phyloP scores from a whole-genome alignment of 2,797 vertebrate genomes.

The Erithacus rubecula region DNA sequence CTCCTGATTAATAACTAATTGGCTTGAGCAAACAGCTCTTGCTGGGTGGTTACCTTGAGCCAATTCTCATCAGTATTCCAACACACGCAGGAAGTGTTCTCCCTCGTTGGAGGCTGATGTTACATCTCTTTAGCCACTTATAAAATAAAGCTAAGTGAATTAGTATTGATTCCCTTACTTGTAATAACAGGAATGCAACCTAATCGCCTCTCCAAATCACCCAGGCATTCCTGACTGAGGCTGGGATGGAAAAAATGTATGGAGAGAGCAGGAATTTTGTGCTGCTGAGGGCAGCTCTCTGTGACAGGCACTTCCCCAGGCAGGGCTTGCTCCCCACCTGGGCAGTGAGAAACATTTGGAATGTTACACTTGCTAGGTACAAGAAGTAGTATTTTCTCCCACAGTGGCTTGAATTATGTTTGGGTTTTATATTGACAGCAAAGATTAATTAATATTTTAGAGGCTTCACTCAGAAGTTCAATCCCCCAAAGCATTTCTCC shows the following conservation, averaged over 20 bases:
- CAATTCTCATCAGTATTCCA: neutral
- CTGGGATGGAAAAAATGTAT: neutral
- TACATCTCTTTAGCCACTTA: slow-evolving; percentile 20
- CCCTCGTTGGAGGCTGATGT: neutral
- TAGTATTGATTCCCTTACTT: slow-evolving; percentile 40
- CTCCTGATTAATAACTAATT: slow-evolving; percentile 18
- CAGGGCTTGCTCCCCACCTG: neutral
- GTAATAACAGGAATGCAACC: slow-evolving; percentile 3
- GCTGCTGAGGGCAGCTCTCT: neutral
- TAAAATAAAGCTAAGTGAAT: slow-evolving; percentile 40
- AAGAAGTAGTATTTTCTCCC: neutral
- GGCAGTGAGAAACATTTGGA: neutral
- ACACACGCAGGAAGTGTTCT: neutral
- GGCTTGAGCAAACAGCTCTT: neutral
- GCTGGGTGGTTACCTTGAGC: slow-evolving; percentile 2
- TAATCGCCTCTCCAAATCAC: neutral
- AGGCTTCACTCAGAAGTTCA: neutral
- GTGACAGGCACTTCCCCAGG: neutral
- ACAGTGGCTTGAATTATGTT: neutral
- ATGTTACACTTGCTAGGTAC: neutral
- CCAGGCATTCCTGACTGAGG: slow-evolving; percentile 1
- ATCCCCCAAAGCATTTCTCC: neutral
- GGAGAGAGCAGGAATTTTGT: neutral
- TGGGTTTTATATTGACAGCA: neutral
- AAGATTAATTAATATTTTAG: neutral